Percentiles rank a stretch among this genome's conserved stretches.
Conservation (phyloP, 1,140 invertebrate genomes). For the Drosophila nasuta region DNA sequence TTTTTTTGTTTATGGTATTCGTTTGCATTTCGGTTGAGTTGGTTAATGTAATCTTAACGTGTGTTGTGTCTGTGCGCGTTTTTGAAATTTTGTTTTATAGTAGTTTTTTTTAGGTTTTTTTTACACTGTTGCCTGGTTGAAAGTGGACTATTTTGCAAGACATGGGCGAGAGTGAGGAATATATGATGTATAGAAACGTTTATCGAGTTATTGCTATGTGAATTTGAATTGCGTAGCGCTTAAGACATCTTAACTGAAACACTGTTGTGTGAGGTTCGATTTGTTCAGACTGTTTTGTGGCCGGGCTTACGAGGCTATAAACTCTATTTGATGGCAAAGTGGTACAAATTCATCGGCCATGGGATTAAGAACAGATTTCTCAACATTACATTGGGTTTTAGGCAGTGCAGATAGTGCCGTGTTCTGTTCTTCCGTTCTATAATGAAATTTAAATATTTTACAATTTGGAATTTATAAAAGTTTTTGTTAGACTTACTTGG, state of each 20-base stretch:
- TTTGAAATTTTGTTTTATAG: constrained; percentile 36
- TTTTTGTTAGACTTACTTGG: constrained; percentile 56
- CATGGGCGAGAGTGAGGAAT: constrained; percentile 32
- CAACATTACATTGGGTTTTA: constrained; percentile 81
- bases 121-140: constrained; percentile 41
- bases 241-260: constrained; percentile 32
- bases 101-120: constrained; percentile 37
- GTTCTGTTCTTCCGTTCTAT: constrained; percentile 74
- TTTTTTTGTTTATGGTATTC: constrained; percentile 62
- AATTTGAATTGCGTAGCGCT: constrained; percentile 43
- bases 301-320: constrained; percentile 69
- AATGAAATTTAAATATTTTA: constrained; percentile 5
- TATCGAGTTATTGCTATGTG: constrained; percentile 40
- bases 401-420: constrained; percentile 75
- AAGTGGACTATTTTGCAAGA: constrained; percentile 40
- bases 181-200: constrained; percentile 41
- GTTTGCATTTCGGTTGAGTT: constrained; percentile 75
- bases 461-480: background rate
- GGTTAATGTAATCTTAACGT: constrained; percentile 33
- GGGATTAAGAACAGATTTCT: constrained; percentile 90
- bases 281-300: constrained; percentile 51
- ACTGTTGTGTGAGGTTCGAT: constrained; percentile 49
- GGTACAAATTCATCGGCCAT: constrained; percentile 92
- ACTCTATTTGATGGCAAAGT: constrained; percentile 70
- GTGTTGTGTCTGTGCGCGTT: constrained; percentile 38